These are phyloP conservation scores for Gyrodactylus bullatarudis DNA, from an alignment of 1,140 invertebrate genomes.

Conservation along the genomic window DNA sequence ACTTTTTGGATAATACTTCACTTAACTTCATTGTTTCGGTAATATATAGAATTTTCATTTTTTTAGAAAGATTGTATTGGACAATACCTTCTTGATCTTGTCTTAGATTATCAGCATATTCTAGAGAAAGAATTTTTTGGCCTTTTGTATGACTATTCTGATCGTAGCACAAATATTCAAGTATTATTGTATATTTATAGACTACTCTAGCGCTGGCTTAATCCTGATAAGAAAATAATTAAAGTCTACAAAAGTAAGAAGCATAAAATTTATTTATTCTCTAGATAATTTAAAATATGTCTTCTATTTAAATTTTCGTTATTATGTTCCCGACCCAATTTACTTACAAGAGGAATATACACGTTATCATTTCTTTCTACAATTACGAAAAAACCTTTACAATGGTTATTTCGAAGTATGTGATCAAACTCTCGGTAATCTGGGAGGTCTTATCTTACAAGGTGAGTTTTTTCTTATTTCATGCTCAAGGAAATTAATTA, in stretches of 20 bases:
- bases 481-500: no score
- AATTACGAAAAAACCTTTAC: not conserved
- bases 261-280: not conserved
- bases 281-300: not conserved
- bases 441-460: not conserved
- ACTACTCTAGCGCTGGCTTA: not conserved
- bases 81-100: not conserved
- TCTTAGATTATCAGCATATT: not conserved
- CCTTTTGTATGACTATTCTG: not conserved
- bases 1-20: not conserved
- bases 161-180: not conserved
- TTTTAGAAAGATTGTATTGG: not conserved
- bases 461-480: not conserved
- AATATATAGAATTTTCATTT: not conserved
- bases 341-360: not conserved
- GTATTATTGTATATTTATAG: not conserved
- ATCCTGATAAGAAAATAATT: not conserved
- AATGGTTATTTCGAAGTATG: not conserved
- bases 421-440: not conserved
- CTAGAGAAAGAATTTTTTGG: not conserved
- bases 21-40: not conserved
- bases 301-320: not conserved
- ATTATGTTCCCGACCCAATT: not conserved
- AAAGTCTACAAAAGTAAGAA: not conserved
- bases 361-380: not conserved